These are phyloP conservation scores for Sinosuthora webbiana DNA, from an alignment of 2,113 vertebrate species.

Conservation along the genomic window DNA sequence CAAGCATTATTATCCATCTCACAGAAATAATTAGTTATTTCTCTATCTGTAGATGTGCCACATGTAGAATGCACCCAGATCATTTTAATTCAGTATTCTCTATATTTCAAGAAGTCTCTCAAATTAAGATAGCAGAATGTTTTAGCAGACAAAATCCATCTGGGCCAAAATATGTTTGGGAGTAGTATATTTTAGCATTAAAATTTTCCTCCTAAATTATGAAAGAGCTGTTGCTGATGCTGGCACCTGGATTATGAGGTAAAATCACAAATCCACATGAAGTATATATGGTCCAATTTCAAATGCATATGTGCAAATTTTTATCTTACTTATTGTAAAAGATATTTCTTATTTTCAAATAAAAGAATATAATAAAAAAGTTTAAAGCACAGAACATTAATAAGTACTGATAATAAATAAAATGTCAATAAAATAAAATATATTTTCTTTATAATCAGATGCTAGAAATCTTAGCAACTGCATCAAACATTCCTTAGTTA, in stretches of 20 bases:
- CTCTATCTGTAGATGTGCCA: background rate
- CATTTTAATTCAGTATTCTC: background rate
- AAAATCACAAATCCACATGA: background rate
- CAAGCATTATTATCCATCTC: background rate
- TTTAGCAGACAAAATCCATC: background rate
- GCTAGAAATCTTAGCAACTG: background rate
- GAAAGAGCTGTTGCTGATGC: background rate
- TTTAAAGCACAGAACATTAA: background rate
- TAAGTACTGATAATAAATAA: background rate
- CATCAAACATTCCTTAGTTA: background rate
- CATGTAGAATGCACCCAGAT: background rate
- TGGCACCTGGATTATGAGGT: background rate
- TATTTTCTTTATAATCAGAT: background rate
- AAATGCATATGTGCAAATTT: background rate
- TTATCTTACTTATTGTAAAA: background rate
- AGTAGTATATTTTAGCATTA: background rate
- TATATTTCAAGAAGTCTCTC: background rate
- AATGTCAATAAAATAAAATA: background rate
- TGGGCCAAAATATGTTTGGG: background rate
- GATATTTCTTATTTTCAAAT: background rate
- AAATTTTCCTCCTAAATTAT: background rate
- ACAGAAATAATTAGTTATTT: constrained; percentile 23
- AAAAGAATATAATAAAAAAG: background rate
- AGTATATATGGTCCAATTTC: background rate
- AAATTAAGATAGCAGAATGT: background rate